These are phyloP conservation scores for Parnassius apollo DNA, from an alignment of 2,888 invertebrate genomes.

Conservation along the genomic window DNA sequence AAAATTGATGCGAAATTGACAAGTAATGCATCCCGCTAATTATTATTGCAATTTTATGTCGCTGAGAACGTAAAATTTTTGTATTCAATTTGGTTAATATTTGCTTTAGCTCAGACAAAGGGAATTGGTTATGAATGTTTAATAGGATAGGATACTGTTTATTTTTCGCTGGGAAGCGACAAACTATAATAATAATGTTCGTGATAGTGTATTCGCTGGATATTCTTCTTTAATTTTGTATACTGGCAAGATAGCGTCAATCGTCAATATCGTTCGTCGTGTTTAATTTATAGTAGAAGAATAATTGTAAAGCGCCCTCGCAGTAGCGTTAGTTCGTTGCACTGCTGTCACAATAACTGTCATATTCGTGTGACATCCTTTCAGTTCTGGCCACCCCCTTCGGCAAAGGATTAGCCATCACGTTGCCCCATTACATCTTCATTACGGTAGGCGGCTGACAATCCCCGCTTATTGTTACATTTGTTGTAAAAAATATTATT, in stretches of 20 bases:
- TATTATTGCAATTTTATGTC: conserved; percentile 55
- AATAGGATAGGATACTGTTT: conserved; percentile 59
- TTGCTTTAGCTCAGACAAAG: conserved; percentile 52
- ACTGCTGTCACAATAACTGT: conserved; percentile 81
- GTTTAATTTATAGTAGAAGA: conserved; percentile 13
- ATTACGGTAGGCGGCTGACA: conserved; percentile 78
- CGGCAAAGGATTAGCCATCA: conserved; percentile 69
- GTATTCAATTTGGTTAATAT: conserved; percentile 44
- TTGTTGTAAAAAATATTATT: conserved; percentile 64
- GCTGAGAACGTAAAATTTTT: conserved; percentile 43
- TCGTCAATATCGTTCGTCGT: too few relatives aligned
- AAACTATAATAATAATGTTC: conserved; percentile 57
- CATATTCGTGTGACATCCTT: conserved; percentile 78
- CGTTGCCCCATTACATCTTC: conserved; percentile 78
- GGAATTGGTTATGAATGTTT: conserved; percentile 66
- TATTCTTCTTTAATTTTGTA: conserved; percentile 12
- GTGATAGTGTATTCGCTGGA: conserved; percentile 34
- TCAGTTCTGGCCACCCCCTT: conserved; percentile 72
- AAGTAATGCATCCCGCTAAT: conserved; percentile 60
- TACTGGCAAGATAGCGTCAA: neutral
- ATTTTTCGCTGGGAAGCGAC: conserved; percentile 67
- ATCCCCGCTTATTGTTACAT: conserved; percentile 52
- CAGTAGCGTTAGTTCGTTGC: conserved; percentile 49
- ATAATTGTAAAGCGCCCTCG: conserved; percentile 17
- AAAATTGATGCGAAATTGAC: conserved; percentile 57